Conservation (phyloP, 2,113 vertebrate species). For the Hystrix cristata region DNA sequence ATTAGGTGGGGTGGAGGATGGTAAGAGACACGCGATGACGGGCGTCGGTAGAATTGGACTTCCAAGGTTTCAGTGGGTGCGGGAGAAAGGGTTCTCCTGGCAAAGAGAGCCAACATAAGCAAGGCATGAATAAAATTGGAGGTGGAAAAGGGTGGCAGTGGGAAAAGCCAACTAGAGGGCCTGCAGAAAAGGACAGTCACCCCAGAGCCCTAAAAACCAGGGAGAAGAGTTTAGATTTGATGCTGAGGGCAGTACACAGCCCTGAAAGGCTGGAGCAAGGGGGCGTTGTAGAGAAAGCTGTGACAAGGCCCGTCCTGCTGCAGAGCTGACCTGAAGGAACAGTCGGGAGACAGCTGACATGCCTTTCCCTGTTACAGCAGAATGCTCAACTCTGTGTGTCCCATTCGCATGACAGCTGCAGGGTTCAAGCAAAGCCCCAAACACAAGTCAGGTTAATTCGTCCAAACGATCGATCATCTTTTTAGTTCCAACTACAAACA, state of each 20-base stretch:
- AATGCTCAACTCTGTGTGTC: neutral
- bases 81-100: neutral
- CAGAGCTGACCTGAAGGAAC: neutral
- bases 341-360: neutral
- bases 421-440: neutral
- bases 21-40: neutral
- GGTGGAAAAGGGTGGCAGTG: neutral
- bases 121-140: neutral
- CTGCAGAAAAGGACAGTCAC: neutral
- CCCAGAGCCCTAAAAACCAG: neutral
- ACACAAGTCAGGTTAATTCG: neutral
- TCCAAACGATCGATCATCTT: neutral
- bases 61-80: neutral
- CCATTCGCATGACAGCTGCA: neutral
- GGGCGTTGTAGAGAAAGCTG: neutral
- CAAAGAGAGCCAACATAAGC: neutral
- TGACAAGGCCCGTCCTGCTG: neutral
- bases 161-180: neutral
- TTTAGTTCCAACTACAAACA: neutral
- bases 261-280: neutral
- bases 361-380: neutral
- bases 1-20: neutral
- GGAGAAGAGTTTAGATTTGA: neutral
- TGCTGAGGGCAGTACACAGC: neutral
- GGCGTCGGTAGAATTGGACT: neutral